Evolutionary conservation across 1,140 invertebrate genomes (phyloP).

Genomic region (Elymnias hypermnestra): DNA sequence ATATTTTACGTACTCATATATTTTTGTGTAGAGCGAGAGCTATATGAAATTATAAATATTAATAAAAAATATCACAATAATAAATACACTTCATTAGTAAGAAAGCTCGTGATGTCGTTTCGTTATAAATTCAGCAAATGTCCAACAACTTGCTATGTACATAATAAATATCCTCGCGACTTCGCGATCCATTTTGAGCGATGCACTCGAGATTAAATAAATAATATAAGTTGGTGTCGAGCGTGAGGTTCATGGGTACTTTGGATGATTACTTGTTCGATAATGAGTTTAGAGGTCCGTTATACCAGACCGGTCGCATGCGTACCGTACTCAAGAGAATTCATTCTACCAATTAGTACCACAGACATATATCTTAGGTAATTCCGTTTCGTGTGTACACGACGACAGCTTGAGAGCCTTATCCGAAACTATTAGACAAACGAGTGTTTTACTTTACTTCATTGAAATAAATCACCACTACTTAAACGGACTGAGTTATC

Average conservation of each 20-base stretch:
- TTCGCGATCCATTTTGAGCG: conserved; percentile 14
- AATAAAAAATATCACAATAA: no score
- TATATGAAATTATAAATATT: no score
- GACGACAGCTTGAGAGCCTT: conserved; percentile 12
- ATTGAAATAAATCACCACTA: conserved; percentile 4
- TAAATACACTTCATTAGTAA: no score
- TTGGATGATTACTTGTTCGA: conserved; percentile 55
- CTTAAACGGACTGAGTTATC: background rate
- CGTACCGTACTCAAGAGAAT: conserved; percentile 37
- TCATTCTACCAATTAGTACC: conserved; percentile 53
- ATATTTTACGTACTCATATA: no score
- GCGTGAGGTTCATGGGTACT: conserved; percentile 42
- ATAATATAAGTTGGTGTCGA: conserved; percentile 34
- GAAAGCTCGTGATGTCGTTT: no score
- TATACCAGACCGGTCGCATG: conserved; percentile 48
- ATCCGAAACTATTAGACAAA: conserved; percentile 11
- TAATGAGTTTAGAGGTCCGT: conserved; percentile 61
- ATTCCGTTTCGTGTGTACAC: conserved; percentile 34
- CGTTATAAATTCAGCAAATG: background rate
- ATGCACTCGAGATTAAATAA: conserved; percentile 35
- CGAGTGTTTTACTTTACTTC: conserved; percentile 4
- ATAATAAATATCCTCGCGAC: background rate
- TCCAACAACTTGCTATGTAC: no score
- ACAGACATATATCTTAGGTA: conserved; percentile 47
- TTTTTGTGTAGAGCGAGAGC: no score